Conservation (phyloP, 2,797 vertebrate species). For the Gymnothorax reevesii region DNA sequence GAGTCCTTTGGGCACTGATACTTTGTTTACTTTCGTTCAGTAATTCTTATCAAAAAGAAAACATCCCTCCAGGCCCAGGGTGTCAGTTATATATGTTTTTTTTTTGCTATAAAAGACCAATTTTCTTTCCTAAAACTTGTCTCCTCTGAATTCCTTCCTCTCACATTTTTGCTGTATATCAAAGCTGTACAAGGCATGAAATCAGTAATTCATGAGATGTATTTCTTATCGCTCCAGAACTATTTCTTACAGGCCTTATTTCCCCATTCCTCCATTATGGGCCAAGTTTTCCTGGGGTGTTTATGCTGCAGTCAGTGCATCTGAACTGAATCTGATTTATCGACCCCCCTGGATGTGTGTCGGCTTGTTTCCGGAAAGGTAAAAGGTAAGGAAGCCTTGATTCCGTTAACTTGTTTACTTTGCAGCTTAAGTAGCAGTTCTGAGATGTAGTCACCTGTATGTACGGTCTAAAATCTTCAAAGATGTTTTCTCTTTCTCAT, state of each 20-base stretch:
- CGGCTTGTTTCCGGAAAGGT: conserved; percentile 40
- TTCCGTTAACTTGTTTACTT: background rate
- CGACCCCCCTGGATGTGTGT: conserved; percentile 47
- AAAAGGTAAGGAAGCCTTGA: background rate
- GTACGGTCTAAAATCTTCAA: background rate
- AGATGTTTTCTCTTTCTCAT: background rate
- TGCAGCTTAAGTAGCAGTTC: background rate
- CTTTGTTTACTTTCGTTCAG: conserved; percentile 52
- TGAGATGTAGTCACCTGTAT: background rate
- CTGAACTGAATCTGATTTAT: too few relatives aligned
- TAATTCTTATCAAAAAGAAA: conserved; percentile 49
- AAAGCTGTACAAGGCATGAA: conserved; percentile 40
- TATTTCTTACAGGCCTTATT: too few relatives aligned
- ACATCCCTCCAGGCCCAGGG: conserved; percentile 37
- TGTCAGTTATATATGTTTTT: conserved; percentile 35
- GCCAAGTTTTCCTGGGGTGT: too few relatives aligned
- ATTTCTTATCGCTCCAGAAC: background rate
- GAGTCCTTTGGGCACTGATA: conserved; percentile 41
- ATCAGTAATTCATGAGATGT: conserved; percentile 52
- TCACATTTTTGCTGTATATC: conserved; percentile 47
- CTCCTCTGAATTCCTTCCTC: conserved; percentile 7
- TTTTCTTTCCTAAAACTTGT: background rate
- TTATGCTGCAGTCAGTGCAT: too few relatives aligned
- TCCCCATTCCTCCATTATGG: too few relatives aligned
- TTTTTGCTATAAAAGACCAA: background rate